Percentiles rank a stretch among this genome's conserved stretches.
phyloP scores from a whole-genome alignment of 2,113 vertebrate genomes.

The Origma solitaria region DNA sequence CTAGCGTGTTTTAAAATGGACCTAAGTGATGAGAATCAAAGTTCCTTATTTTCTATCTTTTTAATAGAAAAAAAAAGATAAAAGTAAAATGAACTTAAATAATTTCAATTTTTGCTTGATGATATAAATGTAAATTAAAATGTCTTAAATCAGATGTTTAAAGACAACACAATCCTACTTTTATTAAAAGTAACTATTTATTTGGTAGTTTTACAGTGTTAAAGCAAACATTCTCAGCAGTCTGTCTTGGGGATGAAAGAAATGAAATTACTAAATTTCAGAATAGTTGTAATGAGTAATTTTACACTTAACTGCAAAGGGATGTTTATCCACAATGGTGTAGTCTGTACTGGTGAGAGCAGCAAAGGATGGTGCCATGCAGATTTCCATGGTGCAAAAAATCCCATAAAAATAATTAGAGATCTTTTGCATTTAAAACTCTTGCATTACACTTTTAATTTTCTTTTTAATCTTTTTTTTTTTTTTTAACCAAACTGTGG shows the following conservation, averaged over 20 bases:
- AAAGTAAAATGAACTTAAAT: background rate
- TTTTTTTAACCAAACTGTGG: background rate
- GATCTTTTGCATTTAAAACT: background rate
- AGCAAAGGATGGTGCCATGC: background rate
- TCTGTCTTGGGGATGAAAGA: constrained; percentile 16
- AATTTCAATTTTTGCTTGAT: background rate
- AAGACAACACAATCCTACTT: background rate
- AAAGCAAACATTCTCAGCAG: background rate
- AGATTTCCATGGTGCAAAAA: background rate
- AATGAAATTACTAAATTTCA: background rate
- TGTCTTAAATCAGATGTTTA: background rate
- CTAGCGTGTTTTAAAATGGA: background rate
- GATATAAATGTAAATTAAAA: background rate
- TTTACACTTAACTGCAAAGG: background rate
- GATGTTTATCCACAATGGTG: background rate
- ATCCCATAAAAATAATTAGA: background rate
- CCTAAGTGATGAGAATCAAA: background rate
- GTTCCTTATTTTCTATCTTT: background rate
- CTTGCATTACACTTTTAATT: background rate
- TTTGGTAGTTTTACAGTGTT: background rate
- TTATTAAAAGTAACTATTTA: background rate
- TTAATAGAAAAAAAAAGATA: background rate
- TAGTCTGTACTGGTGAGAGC: background rate
- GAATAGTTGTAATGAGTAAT: background rate
- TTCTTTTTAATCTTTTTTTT: background rate